These are phyloP conservation scores for Sitophilus oryzae DNA, from an alignment of 1,140 invertebrate species.

Conservation along the genomic window DNA sequence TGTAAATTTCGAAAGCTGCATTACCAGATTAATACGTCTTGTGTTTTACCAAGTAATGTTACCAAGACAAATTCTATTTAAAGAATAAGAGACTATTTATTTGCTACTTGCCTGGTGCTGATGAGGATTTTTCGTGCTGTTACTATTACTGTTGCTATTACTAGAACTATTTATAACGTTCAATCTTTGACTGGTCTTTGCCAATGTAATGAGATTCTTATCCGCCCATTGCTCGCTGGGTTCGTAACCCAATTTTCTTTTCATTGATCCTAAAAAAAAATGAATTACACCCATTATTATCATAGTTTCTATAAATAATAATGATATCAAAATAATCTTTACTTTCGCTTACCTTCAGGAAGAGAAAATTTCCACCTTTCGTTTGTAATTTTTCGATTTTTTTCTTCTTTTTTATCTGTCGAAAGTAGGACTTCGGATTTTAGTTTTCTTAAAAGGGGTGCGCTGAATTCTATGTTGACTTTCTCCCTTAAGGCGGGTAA, in stretches of 20 bases:
- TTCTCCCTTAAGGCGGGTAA: constrained; percentile 57
- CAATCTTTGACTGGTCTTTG: constrained; percentile 27
- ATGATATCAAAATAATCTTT: background rate
- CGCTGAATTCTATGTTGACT: constrained; percentile 57
- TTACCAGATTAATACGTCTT: no score
- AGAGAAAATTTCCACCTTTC: constrained; percentile 36
- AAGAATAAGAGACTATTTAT: background rate
- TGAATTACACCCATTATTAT: background rate
- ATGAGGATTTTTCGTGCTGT: background rate
- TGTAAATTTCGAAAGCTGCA: no score
- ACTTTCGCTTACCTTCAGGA: constrained; percentile 11
- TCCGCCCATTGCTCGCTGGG: constrained; percentile 17
- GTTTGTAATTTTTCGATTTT: constrained; percentile 32
- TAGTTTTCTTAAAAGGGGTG: constrained; percentile 47
- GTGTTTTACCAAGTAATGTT: no score
- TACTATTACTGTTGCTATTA: background rate
- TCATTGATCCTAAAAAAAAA: constrained; percentile 26
- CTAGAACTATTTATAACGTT: constrained; percentile 21
- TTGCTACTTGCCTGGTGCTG: constrained; percentile 3
- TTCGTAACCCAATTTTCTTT: constrained; percentile 37
- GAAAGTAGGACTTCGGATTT: constrained; percentile 34
- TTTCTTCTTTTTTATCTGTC: constrained; percentile 31
- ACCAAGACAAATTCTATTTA: no score
- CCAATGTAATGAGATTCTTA: constrained; percentile 28
- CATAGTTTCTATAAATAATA: background rate